Evolutionary conservation across 92 coral and sea anemone genomes (phyloP), one percentile per base, ranked within the genome.

Genomic region (Pocillopora meandrina): DNA sequence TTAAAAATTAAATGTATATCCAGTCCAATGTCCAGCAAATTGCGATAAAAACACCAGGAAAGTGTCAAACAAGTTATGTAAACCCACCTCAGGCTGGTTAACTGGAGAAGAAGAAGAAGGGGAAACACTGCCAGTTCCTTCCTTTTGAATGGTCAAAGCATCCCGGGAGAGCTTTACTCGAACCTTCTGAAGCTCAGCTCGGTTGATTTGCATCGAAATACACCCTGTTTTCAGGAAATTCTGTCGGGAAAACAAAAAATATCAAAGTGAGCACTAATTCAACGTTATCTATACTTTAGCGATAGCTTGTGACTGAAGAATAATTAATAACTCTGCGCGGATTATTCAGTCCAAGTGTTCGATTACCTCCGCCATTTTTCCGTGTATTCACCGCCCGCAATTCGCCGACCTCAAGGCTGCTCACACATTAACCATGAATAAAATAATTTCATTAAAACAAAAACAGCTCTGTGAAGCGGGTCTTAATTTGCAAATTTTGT

Each of bases 201-300:
- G 88, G 47, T 87, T 88, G 90, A 94, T 91, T 92, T 94, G 98
- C 98, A 94, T 94, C 87, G 95, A 91, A 88, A 94, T 87, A 85
- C 82, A 85, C 61, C 98, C 98, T 80, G 92, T 80, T 74, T 89
- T 90, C 60, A 91, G 67, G 61, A 87, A 82, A 56, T 83, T 87
- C 98, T 94, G 93, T 33, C 35, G 52, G 58, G 21, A 63, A 26
- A 73, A 73, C 60, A 52, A 23, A 14, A 23, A 70, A 71, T 18
- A 58, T 31, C 56, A 59, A 60, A 69, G 35, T 81, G 12, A 81
- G 78, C 23, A 13, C 20, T 69, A 18, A 59, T 71, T 70, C n/a
- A 59, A 21, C 56, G 35, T 26, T 70, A 58, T 31, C 85, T 70
- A 35, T 19, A 71, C 77, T 16, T 20, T 60, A 18, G 19, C 19